Conservation (phyloP, 2,113 vertebrate genomes). For the Trichomycterus rosablanca region DNA sequence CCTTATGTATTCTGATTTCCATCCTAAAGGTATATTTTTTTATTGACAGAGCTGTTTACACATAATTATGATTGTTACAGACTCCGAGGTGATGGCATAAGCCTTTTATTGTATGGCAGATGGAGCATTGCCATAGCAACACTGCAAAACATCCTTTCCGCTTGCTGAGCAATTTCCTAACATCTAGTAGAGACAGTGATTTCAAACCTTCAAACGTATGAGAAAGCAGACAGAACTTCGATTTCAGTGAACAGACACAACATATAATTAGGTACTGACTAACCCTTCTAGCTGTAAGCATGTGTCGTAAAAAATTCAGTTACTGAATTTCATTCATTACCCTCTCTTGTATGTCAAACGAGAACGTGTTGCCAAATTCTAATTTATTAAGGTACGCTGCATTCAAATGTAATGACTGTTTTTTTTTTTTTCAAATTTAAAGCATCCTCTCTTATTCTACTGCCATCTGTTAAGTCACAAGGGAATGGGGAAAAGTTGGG, state of each 20-base stretch:
- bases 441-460: constrained; percentile 21
- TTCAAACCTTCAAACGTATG: constrained; percentile 18
- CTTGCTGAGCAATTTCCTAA: constrained; percentile 22
- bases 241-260: constrained; percentile 14
- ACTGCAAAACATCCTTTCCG: constrained; percentile 32
- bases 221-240: no score
- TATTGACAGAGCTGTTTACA: constrained; percentile 18
- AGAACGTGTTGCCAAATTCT: constrained; percentile 36
- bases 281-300: constrained; percentile 17
- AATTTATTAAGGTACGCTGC: constrained; percentile 33
- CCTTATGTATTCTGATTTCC: background rate
- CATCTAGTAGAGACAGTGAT: constrained; percentile 28
- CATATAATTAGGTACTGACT: constrained; percentile 27
- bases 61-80: constrained; percentile 28
- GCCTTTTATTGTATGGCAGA: constrained; percentile 34
- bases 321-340: constrained; percentile 15
- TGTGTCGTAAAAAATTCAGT: background rate
- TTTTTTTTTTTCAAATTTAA: constrained; percentile 16
- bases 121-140: constrained; percentile 41
- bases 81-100: constrained; percentile 17
- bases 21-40: constrained; percentile 10
- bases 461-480: constrained; percentile 52
- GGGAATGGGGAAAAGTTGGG: constrained; percentile 45
- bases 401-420: constrained; percentile 35
- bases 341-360: constrained; percentile 13